Conservation (phyloP, 1,140 invertebrate genomes). For the Leptonema lineaticorne region DNA sequence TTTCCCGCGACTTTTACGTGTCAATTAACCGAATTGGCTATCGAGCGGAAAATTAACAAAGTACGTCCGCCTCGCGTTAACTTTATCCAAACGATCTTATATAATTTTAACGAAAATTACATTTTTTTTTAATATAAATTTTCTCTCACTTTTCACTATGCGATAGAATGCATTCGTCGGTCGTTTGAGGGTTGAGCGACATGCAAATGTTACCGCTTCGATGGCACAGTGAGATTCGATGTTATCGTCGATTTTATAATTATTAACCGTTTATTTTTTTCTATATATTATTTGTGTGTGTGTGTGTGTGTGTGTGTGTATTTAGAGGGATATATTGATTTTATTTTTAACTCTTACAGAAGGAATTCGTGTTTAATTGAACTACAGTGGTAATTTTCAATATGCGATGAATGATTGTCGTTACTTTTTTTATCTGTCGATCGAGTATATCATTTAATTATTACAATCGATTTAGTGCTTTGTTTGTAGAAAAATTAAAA, state of each 20-base stretch:
- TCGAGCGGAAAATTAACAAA: not conserved
- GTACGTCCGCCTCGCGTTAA: not conserved
- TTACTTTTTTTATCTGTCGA: too few species aligned
- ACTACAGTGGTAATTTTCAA: too few species aligned
- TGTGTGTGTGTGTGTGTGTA: too few species aligned
- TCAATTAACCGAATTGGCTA: not conserved
- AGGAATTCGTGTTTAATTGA: too few species aligned
- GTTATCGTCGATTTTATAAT: slow-evolving; percentile 23
- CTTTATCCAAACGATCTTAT: not conserved
- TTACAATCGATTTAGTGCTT: too few species aligned
- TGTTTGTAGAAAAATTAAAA: too few species aligned
- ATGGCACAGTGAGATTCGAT: not conserved
- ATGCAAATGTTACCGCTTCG: not conserved
- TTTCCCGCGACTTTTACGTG: not conserved
- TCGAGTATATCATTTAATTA: too few species aligned
- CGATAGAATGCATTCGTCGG: not conserved
- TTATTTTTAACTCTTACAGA: too few species aligned
- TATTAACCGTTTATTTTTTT: slow-evolving; percentile 29
- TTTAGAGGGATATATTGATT: too few species aligned
- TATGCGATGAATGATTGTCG: too few species aligned
- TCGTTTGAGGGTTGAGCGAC: not conserved
- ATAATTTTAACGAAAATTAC: not conserved
- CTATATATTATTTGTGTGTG: too few species aligned
- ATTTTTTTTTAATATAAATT: too few species aligned
- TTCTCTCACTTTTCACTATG: not conserved